These are phyloP conservation scores for Pilophorus perplexus DNA, from an alignment of 2,888 invertebrate species.

Conservation along the genomic window DNA sequence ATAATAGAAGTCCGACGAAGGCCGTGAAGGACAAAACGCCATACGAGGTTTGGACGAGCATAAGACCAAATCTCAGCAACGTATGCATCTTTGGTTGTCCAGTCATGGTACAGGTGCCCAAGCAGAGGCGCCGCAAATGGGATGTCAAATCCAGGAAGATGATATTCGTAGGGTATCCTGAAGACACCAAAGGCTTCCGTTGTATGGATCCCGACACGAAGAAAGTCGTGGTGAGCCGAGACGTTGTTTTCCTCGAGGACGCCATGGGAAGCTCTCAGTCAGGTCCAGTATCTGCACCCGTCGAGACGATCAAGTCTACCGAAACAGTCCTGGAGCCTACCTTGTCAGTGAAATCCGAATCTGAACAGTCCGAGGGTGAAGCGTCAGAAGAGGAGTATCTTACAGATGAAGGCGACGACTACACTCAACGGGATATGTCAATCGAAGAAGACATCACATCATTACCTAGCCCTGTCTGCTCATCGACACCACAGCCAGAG, in stretches of 20 bases:
- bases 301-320: neutral
- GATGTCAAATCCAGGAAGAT: too few relatives aligned
- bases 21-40: too few relatives aligned
- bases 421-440: neutral
- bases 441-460: neutral
- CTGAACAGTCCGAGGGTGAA: neutral
- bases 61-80: too few relatives aligned
- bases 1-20: too few relatives aligned
- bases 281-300: neutral
- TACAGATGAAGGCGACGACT: neutral
- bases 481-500: neutral
- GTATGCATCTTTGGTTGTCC: too few relatives aligned
- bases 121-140: too few relatives aligned
- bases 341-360: neutral
- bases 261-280: neutral
- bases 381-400: neutral
- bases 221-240: constrained; percentile 5
- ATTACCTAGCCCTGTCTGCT: too few relatives aligned
- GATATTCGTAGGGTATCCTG: too few relatives aligned
- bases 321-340: neutral
- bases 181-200: too few relatives aligned
- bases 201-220: too few relatives aligned
- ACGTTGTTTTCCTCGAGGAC: neutral
- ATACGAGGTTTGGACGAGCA: too few relatives aligned
- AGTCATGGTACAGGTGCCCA: too few relatives aligned